Evolutionary conservation across 2,888 invertebrate genomes (phyloP).

Genomic region (Artemia sp.): DNA sequence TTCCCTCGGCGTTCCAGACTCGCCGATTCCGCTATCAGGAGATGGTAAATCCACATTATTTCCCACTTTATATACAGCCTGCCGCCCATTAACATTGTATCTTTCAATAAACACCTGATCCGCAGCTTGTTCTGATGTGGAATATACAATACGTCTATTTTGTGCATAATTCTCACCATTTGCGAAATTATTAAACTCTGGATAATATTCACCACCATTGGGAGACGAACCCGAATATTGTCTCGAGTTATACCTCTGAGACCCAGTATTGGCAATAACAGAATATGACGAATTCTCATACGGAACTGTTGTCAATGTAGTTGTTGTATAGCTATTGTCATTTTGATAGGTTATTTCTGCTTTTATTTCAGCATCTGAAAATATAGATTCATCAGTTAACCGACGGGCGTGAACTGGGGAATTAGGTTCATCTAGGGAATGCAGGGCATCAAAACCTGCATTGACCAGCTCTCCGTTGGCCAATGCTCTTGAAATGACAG

Average conservation of each 20-base stretch:
- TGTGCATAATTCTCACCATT: slow-evolving; percentile 4
- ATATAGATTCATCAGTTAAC: neutral
- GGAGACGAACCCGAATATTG: slow-evolving; percentile 17
- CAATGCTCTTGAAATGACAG: slow-evolving; percentile 22
- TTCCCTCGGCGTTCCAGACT: slow-evolving; percentile 76
- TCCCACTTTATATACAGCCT: slow-evolving; percentile 34
- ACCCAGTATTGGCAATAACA: neutral
- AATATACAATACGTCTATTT: slow-evolving; percentile 13
- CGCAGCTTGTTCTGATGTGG: slow-evolving; percentile 15
- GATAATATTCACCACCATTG: slow-evolving; percentile 13
- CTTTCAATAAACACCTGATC: slow-evolving; percentile 18
- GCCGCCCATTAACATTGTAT: neutral
- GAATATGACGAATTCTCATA: slow-evolving; percentile 1
- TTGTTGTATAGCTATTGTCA: neutral
- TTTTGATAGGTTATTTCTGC: slow-evolving; percentile 13
- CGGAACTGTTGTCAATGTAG: neutral
- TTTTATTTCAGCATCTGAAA: slow-evolving; percentile 15
- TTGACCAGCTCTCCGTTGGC: slow-evolving; percentile 22
- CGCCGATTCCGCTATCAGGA: slow-evolving; percentile 88
- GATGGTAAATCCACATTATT: slow-evolving; percentile 85
- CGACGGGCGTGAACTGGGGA: neutral
- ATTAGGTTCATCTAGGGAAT: neutral
- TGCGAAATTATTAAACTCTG: neutral
- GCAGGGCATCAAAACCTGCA: slow-evolving; percentile 23
- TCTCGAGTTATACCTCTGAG: neutral